Evolutionary conservation across 2,888 invertebrate genomes (phyloP).

Genomic region (Plagodis dolabraria): DNA sequence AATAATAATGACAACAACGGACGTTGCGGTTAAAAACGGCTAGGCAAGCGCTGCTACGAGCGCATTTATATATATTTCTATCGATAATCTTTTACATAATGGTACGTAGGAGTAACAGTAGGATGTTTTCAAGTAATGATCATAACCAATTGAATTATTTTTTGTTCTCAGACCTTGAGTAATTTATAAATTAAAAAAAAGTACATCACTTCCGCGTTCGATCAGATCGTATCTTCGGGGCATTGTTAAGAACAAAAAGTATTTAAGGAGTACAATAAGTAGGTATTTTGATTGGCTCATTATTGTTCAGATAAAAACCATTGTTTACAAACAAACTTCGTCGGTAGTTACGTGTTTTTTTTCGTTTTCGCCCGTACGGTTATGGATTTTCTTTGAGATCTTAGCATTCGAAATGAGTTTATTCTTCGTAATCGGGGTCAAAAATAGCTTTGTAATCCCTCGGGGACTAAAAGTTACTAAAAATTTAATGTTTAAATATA

Average conservation of each 20-base stretch:
- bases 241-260: constrained; percentile 36
- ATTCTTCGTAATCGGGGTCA: no score
- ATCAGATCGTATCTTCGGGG: constrained; percentile 32
- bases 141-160: constrained; percentile 26
- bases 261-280: constrained; percentile 18
- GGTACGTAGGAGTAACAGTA: constrained; percentile 12
- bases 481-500: no score
- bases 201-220: constrained; percentile 31
- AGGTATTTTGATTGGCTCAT: constrained; percentile 21
- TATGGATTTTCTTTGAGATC: neutral
- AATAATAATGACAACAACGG: no score
- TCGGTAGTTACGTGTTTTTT: no score
- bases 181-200: constrained; percentile 5
- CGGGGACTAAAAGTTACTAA: no score
- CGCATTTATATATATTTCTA: no score
- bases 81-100: neutral
- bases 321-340: constrained; percentile 23
- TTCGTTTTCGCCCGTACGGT: no score
- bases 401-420: no score
- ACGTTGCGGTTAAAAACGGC: no score
- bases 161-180: constrained; percentile 34
- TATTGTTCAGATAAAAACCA: constrained; percentile 14
- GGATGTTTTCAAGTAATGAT: constrained; percentile 1
- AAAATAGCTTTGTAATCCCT: no score
- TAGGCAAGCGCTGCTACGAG: no score